phyloP scores from a whole-genome alignment of 2,888 invertebrate genomes.

The Gnatocerus cornutus region DNA sequence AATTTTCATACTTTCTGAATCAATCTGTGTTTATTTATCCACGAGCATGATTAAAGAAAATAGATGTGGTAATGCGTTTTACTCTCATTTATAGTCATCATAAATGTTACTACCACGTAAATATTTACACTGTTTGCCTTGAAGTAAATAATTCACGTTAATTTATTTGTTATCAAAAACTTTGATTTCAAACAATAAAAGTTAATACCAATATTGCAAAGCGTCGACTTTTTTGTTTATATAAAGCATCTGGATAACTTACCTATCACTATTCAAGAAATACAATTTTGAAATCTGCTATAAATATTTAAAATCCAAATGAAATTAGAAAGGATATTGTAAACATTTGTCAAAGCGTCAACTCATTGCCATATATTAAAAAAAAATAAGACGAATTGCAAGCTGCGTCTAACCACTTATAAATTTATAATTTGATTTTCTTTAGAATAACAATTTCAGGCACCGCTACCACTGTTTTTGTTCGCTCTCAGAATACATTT shows the following conservation, averaged over 20 bases:
- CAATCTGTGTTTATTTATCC: background rate
- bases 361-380: conserved; percentile 20
- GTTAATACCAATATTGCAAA: conserved; percentile 17
- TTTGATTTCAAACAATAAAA: conserved; percentile 6
- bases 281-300: conserved; percentile 41
- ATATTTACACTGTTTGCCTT: conserved; percentile 12
- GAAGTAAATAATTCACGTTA: conserved; percentile 10
- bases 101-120: conserved; percentile 3
- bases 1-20: background rate
- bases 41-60: conserved; percentile 1
- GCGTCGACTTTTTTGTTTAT: conserved; percentile 23
- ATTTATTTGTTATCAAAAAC: conserved; percentile 8
- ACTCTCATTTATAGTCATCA: conserved; percentile 6
- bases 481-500: too few relatives aligned
- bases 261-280: conserved; percentile 29
- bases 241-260: conserved; percentile 36
- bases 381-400: background rate
- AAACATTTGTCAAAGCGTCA: conserved; percentile 39
- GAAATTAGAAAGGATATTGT: conserved; percentile 44
- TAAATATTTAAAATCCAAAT: conserved; percentile 47
- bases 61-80: conserved; percentile 7
- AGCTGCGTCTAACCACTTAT: too few relatives aligned
- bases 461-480: too few relatives aligned
- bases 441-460: too few relatives aligned
- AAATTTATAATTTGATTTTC: too few relatives aligned